Conservation (phyloP, 2,888 invertebrate species). For the Calameuta filiformis region DNA sequence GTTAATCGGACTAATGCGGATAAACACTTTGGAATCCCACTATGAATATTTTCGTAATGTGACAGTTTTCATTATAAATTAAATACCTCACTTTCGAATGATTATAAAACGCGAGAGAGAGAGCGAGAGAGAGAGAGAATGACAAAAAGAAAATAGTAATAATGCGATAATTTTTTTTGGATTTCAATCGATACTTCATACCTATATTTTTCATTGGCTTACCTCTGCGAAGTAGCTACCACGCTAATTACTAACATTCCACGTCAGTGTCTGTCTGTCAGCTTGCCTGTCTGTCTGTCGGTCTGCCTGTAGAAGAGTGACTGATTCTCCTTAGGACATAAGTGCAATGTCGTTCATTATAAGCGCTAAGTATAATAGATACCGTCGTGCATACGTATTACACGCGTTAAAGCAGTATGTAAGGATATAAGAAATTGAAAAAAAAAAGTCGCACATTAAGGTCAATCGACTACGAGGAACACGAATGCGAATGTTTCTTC, state of each 20-base stretch:
- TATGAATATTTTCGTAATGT: background rate
- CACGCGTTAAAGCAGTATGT: conserved; percentile 1
- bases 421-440: conserved; percentile 16
- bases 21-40: background rate
- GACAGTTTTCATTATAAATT: background rate
- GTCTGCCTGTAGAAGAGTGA: conserved; percentile 22
- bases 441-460: conserved; percentile 9
- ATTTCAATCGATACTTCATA: background rate
- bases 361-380: conserved; percentile 31
- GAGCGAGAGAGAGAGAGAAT: background rate
- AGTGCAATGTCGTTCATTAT: conserved; percentile 31
- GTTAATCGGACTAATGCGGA: background rate
- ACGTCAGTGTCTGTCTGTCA: conserved; percentile 16
- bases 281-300: conserved; percentile 20
- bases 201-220: background rate
- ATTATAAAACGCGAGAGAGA: background rate
- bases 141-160: background rate
- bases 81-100: background rate
- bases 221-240: background rate
- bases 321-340: conserved; percentile 26
- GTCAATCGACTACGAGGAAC: background rate
- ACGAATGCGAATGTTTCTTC: background rate
- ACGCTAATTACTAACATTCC: conserved; percentile 13
- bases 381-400: conserved; percentile 30
- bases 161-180: background rate